Base-by-base conservation (phyloP, 2,113 vertebrate genomes). In the Agelaius tricolor region DNA sequence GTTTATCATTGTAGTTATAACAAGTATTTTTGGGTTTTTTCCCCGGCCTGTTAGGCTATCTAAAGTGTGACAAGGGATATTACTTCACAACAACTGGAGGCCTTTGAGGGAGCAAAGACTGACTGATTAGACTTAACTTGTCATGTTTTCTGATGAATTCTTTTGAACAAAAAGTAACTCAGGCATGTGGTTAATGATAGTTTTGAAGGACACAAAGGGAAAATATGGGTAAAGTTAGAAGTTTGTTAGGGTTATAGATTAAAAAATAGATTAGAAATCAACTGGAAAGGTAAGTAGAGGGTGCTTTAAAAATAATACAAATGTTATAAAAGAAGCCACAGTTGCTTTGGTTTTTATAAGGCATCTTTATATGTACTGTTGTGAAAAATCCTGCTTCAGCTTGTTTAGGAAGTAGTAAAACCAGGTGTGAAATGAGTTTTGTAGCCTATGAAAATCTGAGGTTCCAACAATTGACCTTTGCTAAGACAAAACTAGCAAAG, bases 61-160 rank as follows among this genome's bases (percentile, higher is more conserved):
- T 81, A 46, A 82, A 69, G n/a, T 79, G 63, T 44, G 52, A 85
- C 55, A 69, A 61, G 24, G 24, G 73, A 73, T 94, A 47, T 76
- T 96, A 80, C 74, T 91, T 96, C 68, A 86, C 73, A 93, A 52
- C 75, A 88, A 37, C 37, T 8, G 1, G 75, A 84, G 66, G 55
- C 43, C 58, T 89, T 77, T 58, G 37, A 94, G 55, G 79, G 57
- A 87, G 77, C 37, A 89, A 79, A 94, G 37, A 57, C 23, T 88
- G 73, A 65, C 52, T 82, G 89, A 68, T 94, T 77, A 87, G 59
- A 37, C 59, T 91, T 88, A 87, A 84, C 82, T 92, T 94, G 74
- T 57, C 15, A 89, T 37, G 37, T 79, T 94, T 94, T 74, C 47
- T 76, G 59, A 89, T 83, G 21, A 90, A 89, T 67, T 89, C 23